These are phyloP conservation scores for Puntigrus tetrazona DNA, from an alignment of 2,113 vertebrate genomes.

Conservation along the genomic window DNA sequence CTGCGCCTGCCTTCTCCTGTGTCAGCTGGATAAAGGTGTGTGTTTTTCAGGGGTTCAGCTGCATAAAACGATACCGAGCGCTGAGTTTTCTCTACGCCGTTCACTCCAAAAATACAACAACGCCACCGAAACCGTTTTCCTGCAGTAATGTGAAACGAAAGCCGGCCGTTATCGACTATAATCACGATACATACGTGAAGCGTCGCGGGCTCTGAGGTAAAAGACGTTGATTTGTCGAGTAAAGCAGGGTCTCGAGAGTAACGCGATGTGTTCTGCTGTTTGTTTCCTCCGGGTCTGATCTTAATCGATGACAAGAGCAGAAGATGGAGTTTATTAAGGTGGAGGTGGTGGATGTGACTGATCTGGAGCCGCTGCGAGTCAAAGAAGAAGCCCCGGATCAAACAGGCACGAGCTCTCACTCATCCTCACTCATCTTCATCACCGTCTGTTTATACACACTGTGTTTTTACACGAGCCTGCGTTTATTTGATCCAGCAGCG, in stretches of 20 bases:
- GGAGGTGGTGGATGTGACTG: neutral
- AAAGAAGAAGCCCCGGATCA: too few relatives aligned
- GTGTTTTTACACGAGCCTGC: too few relatives aligned
- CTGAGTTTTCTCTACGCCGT: accelerated
- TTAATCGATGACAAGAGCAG: neutral
- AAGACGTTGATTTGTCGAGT: neutral
- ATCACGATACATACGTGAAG: neutral
- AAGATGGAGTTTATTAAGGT: neutral
- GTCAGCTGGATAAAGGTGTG: slow-evolving; percentile 14
- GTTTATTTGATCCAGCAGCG: too few relatives aligned
- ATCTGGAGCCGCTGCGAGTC: neutral
- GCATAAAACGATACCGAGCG: neutral
- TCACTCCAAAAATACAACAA: too few relatives aligned
- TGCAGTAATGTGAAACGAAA: neutral
- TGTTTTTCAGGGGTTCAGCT: neutral
- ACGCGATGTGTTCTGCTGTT: neutral
- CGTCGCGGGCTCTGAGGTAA: neutral
- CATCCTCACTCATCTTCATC: too few relatives aligned
- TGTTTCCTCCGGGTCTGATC: neutral
- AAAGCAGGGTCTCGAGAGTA: neutral
- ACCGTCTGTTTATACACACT: too few relatives aligned
- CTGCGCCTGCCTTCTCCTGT: neutral
- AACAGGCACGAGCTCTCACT: too few relatives aligned
- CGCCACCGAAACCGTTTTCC: too few relatives aligned
- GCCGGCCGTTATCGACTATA: neutral